Evolutionary conservation across 2,888 invertebrate species (phyloP).

Genomic region (Pristionchus exspectatus): DNA sequence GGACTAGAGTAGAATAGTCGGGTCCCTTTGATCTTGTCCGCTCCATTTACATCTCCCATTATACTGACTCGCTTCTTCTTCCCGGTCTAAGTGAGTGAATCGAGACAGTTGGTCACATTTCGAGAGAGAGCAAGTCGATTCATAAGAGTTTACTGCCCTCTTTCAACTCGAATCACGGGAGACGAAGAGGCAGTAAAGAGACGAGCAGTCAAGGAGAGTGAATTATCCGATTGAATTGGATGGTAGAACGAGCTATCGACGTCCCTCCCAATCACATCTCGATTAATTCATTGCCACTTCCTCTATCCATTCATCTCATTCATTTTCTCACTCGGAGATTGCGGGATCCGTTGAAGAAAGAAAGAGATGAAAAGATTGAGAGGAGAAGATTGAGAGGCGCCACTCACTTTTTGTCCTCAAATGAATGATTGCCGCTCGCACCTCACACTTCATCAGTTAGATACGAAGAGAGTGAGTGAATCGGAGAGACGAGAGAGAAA

Average conservation of each 20-base stretch:
- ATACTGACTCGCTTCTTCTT: neutral
- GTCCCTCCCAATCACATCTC: neutral
- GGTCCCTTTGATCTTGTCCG: slow-evolving; percentile 7
- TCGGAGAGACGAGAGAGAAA: slow-evolving; percentile 15
- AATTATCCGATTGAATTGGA: neutral
- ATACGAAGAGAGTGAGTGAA: neutral
- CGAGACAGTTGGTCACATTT: slow-evolving; percentile 44
- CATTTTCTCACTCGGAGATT: slow-evolving; percentile 43
- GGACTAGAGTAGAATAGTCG: neutral
- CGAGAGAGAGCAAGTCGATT: slow-evolving; percentile 38
- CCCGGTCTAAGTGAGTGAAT: slow-evolving; percentile 38
- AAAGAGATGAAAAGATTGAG: neutral
- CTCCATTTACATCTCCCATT: slow-evolving; percentile 42
- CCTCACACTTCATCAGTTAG: slow-evolving; percentile 49
- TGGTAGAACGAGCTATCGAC: neutral
- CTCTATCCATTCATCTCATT: slow-evolving; percentile 8
- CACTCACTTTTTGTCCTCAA: slow-evolving; percentile 51
- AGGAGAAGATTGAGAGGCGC: neutral
- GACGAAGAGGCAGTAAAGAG: slow-evolving; percentile 21
- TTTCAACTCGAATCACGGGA: slow-evolving; percentile 21
- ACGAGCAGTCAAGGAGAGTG: neutral
- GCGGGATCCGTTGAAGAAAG: neutral
- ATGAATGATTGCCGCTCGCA: slow-evolving; percentile 53
- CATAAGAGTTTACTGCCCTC: slow-evolving; percentile 49
- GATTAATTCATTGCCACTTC: slow-evolving; percentile 1